phyloP scores from a whole-genome alignment of 1,140 invertebrate species.

The Pachyrhynchus sulphureomaculatus region DNA sequence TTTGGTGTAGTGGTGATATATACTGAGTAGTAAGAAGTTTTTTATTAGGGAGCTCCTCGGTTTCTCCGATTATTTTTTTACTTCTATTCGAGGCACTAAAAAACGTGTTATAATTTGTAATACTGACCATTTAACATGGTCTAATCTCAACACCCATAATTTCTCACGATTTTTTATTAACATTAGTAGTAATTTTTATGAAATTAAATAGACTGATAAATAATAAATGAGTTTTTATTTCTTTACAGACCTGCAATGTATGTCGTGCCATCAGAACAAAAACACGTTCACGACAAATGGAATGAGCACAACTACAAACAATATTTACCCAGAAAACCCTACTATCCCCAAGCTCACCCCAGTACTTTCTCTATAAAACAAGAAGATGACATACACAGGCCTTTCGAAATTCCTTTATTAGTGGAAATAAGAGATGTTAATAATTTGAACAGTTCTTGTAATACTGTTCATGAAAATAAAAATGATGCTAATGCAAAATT shows the following conservation, averaged over 20 bases:
- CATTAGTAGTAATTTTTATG: background rate
- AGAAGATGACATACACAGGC: constrained; percentile 18
- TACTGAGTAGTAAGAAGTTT: no score
- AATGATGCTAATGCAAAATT: constrained; percentile 41
- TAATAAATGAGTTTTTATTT: background rate
- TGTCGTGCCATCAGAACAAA: constrained; percentile 33
- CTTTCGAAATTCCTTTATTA: constrained; percentile 35
- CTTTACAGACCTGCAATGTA: constrained; percentile 37
- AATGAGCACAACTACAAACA: constrained; percentile 19
- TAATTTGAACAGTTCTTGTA: constrained; percentile 21
- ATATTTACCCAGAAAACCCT: constrained; percentile 1
- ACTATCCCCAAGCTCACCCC: constrained; percentile 18
- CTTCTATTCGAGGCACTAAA: no score
- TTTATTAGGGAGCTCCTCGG: no score
- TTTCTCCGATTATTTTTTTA: no score
- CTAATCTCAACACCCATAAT: background rate
- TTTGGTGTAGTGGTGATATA: no score
- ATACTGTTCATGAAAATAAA: constrained; percentile 5
- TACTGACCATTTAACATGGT: no score
- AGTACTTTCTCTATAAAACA: constrained; percentile 16
- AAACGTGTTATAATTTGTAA: no score
- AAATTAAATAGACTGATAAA: no score
- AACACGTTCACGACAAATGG: constrained; percentile 24
- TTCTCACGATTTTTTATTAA: background rate
- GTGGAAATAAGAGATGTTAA: constrained; percentile 2